Evolutionary conservation across 2,113 vertebrate species (phyloP), one percentile per base, ranked within the genome.

Genomic region (Bambusicola thoracicus): DNA sequence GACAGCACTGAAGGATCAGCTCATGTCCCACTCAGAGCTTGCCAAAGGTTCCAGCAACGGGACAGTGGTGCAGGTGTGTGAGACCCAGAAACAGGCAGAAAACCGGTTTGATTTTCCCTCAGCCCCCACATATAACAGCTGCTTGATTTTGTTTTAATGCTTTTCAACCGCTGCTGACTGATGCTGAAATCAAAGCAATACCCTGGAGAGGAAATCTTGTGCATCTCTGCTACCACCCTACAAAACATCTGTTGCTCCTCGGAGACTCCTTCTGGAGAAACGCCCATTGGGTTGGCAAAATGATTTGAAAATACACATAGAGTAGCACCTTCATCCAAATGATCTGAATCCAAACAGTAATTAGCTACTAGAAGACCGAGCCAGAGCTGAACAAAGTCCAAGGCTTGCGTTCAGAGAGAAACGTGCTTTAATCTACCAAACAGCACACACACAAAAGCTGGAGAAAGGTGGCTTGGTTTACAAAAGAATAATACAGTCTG

Each of bases 131-230:
- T 76, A 34, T 88, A 94, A 79, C 34, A 93, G 36, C 72, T 51
- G 38, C 40, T 87, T 86, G 43, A 43, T 51, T 90, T 85, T 38
- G 49, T 77, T 80, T 80, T 83, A 61, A 72, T 68, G 46, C 34
- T 91, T 85, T 93, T 81, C 43, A 70, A 3, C 59, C 59, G 20
- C 72, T 74, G 24, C 84, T 6, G 4, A 24, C 68, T 58, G 67
- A 86, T 63, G 56, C 46, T 75, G 74, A 30, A 88, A 93, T 84
- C 48, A 91, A 91, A 92, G 51, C 75, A 83, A 51, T 46, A 61
- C 16, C 18, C 55, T 87, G 65, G 68, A 92, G 75, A 88, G 30
- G 20, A 87, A 91, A 85, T 8, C 3, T 72, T 63, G 32, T 46
- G 19, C 62, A 27, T 29, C 16, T 61, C 15, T 58, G 0, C 70